Evolutionary conservation across 2,888 invertebrate species (phyloP).

Genomic region (Pyrocoelia pectoralis): DNA sequence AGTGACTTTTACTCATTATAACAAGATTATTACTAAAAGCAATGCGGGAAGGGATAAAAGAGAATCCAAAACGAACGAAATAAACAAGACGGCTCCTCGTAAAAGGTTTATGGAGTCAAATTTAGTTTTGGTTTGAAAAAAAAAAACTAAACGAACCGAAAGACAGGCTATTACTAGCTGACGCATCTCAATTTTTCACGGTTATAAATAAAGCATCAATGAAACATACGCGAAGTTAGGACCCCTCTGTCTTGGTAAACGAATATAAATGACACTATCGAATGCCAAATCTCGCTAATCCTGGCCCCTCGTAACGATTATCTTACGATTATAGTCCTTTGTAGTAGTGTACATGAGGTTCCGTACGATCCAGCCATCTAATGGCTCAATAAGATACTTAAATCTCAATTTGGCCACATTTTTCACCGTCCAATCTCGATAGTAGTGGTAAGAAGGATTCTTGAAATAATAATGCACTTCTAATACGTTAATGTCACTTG

Average conservation of each 20-base stretch:
- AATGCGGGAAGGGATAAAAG: slow-evolving; percentile 10
- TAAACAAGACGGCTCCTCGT: not conserved
- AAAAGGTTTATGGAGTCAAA: slow-evolving; percentile 20
- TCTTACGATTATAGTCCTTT: slow-evolving; percentile 55
- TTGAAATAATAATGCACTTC: slow-evolving; percentile 14
- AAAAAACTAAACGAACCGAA: slow-evolving; percentile 40
- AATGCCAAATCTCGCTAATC: slow-evolving; percentile 59
- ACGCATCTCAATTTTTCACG: slow-evolving; percentile 53
- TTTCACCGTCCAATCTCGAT: slow-evolving; percentile 45
- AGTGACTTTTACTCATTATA: not conserved
- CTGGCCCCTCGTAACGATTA: slow-evolving; percentile 52
- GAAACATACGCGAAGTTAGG: slow-evolving; percentile 43
- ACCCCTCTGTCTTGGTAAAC: slow-evolving; percentile 49
- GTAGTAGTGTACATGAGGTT: slow-evolving; percentile 42
- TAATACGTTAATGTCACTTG: too few relatives aligned
- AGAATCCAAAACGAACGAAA: slow-evolving; percentile 4
- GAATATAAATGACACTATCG: slow-evolving; percentile 59
- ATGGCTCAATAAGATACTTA: slow-evolving; percentile 56
- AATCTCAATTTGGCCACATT: slow-evolving; percentile 57
- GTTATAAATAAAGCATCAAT: slow-evolving; percentile 52
- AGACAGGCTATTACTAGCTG: slow-evolving; percentile 51
- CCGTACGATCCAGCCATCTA: slow-evolving; percentile 42
- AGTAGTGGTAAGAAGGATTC: slow-evolving; percentile 31
- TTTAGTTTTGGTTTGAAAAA: slow-evolving; percentile 18
- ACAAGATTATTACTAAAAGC: slow-evolving; percentile 9